Percentiles rank a stretch among this genome's conserved stretches.
These are phyloP conservation scores for Myrmecophaga tridactyla DNA, from an alignment of 2,113 vertebrate genomes.

Conservation along the genomic window DNA sequence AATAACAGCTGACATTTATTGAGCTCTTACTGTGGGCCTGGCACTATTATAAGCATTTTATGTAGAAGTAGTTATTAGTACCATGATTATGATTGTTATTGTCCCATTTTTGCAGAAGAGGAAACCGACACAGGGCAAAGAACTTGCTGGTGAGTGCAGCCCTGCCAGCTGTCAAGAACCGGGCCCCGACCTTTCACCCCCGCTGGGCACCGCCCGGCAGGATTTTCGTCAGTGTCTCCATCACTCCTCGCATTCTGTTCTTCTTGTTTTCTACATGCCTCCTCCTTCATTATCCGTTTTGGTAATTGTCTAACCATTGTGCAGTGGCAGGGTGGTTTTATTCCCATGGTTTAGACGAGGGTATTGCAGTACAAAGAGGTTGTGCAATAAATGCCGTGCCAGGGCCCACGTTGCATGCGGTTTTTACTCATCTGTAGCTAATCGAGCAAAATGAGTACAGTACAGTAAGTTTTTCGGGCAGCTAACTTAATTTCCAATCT, in stretches of 20 bases:
- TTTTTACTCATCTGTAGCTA: not conserved
- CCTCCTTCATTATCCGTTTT: not conserved
- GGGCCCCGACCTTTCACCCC: rapidly evolving
- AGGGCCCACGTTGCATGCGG: rapidly evolving
- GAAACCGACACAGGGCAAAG: not conserved
- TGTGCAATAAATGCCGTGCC: not conserved
- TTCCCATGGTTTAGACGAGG: not conserved
- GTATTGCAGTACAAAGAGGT: not conserved
- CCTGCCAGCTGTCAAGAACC: not conserved
- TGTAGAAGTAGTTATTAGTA: not conserved
- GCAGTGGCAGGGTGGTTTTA: not conserved
- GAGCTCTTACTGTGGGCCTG: not conserved
- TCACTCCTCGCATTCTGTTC: rapidly evolving
- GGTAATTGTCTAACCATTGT: not conserved
- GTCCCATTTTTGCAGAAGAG: not conserved
- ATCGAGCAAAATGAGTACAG: not conserved
- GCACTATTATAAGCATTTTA: not conserved
- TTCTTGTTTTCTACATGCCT: not conserved
- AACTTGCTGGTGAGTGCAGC: too few relatives aligned
- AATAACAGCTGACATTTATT: not conserved
- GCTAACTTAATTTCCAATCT: not conserved
- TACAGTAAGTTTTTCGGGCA: not conserved
- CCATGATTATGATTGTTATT: not conserved
- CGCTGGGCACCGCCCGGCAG: rapidly evolving
- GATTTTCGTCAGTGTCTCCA: rapidly evolving